These are phyloP conservation scores for Notocelia uddmanniana DNA, from an alignment of 2,888 invertebrate species.

Conservation along the genomic window DNA sequence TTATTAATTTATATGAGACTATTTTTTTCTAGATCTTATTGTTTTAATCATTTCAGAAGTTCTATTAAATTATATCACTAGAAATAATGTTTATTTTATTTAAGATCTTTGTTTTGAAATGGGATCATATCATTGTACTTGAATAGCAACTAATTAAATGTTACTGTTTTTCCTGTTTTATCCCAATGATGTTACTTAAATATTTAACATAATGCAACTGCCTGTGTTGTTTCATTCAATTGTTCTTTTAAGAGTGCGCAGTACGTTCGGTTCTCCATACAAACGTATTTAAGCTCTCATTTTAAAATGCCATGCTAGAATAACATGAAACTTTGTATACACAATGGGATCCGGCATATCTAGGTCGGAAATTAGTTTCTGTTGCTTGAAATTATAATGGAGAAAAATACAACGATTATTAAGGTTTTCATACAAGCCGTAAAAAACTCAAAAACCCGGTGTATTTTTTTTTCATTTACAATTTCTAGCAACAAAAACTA, in stretches of 20 bases:
- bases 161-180: not conserved
- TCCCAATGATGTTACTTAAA: not conserved
- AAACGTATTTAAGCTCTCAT: too few relatives aligned
- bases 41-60: constrained; percentile 21
- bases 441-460: too few relatives aligned
- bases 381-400: too few relatives aligned
- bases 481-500: too few relatives aligned
- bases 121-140: not conserved
- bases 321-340: too few relatives aligned
- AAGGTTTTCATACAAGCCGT: too few relatives aligned
- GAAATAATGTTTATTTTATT: not conserved
- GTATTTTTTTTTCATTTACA: too few relatives aligned
- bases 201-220: constrained; percentile 5
- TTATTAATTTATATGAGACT: not conserved
- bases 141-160: not conserved
- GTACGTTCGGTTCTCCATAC: too few relatives aligned
- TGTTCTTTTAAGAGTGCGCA: not conserved
- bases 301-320: too few relatives aligned
- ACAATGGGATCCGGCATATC: too few relatives aligned
- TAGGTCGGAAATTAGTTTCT: too few relatives aligned
- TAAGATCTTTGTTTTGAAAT: constrained; percentile 1
- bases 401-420: too few relatives aligned
- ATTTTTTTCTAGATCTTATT: not conserved
- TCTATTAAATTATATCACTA: constrained; percentile 4
- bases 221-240: not conserved